Evolutionary conservation across 2,797 vertebrate genomes (phyloP).

Genomic region (Eulemur rubriventer): DNA sequence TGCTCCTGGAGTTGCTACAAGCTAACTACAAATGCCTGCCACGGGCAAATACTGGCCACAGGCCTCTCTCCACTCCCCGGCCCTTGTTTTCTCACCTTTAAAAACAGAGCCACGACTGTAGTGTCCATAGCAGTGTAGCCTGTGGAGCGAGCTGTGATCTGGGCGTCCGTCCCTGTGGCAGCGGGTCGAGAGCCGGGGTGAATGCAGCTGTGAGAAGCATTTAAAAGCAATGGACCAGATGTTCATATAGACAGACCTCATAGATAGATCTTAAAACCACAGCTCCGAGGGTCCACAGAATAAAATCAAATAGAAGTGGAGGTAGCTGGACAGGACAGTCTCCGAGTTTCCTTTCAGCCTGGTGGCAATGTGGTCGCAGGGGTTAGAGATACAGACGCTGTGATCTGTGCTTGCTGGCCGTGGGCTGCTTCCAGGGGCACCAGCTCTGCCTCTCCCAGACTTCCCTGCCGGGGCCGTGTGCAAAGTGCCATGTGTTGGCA

Average conservation of each 20-base stretch:
- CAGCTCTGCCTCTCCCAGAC: background rate
- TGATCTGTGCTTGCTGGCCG: accelerated
- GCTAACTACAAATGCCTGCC: background rate
- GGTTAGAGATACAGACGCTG: background rate
- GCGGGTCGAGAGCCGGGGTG: background rate
- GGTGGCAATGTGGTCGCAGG: background rate
- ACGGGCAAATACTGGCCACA: no score
- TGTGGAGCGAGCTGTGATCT: background rate
- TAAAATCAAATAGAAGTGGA: background rate
- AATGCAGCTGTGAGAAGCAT: background rate
- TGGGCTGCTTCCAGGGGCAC: background rate
- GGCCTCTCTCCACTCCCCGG: background rate
- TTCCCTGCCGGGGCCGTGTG: background rate
- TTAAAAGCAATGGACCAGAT: background rate
- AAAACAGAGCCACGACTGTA: background rate
- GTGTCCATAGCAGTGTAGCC: accelerated
- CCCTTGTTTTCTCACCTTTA: background rate
- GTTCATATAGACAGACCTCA: background rate
- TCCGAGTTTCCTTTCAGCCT: background rate
- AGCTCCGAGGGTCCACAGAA: background rate
- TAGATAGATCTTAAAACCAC: background rate
- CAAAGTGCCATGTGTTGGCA: background rate
- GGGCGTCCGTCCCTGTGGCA: background rate
- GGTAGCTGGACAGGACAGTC: background rate
- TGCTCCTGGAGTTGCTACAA: background rate